Percentiles rank a stretch among this genome's conserved stretches.
These are phyloP conservation scores for Aphelenchoides besseyi DNA, from an alignment of 1,140 invertebrate species.

Conservation along the genomic window DNA sequence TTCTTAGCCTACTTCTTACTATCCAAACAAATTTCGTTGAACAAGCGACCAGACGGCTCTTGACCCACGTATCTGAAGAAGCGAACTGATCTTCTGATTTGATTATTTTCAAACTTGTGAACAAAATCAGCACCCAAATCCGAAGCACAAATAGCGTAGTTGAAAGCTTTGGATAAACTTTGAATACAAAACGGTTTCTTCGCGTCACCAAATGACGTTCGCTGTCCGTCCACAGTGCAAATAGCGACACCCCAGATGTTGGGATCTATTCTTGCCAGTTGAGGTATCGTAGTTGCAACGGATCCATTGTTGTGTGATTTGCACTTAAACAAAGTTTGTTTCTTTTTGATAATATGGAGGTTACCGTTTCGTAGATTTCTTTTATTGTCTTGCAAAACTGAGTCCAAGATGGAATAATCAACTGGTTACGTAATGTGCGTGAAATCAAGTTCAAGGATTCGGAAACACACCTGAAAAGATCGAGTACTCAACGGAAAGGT, in stretches of 20 bases:
- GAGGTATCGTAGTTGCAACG: conserved; percentile 61
- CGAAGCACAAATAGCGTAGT: conserved; percentile 65
- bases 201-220: conserved; percentile 45
- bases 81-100: conserved; percentile 50
- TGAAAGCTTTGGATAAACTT: conserved; percentile 74
- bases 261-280: conserved; percentile 62
- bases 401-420: conserved; percentile 33
- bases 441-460: conserved; percentile 31
- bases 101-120: conserved; percentile 24
- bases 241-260: conserved; percentile 64
- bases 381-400: conserved; percentile 24
- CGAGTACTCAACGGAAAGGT: neutral
- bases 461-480: conserved; percentile 19
- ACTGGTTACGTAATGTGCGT: conserved; percentile 27
- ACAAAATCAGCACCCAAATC: neutral
- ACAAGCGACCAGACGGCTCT: conserved; percentile 89
- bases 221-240: conserved; percentile 65
- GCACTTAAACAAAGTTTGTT: neutral
- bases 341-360: neutral
- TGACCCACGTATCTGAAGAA: conserved; percentile 80
- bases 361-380: conserved; percentile 34
- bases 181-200: conserved; percentile 48
- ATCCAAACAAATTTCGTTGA: conserved; percentile 92
- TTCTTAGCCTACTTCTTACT: conserved; percentile 69
- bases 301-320: conserved; percentile 30